Evolutionary conservation across 2,113 vertebrate species (phyloP), one percentile per base, ranked within the genome.

Genomic region (Himantopus leucocephalus): DNA sequence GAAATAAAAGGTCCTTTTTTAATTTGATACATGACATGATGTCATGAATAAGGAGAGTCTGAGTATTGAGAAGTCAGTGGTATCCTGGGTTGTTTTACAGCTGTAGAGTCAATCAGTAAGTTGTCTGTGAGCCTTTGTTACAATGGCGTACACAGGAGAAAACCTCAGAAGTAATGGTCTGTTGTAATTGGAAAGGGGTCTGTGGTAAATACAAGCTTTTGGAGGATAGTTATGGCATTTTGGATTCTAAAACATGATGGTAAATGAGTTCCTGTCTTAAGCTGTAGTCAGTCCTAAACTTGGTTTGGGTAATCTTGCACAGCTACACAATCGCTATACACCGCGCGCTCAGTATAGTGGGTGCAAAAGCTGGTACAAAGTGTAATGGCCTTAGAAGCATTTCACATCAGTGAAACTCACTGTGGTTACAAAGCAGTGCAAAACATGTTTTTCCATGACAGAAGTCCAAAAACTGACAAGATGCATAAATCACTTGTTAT

Each of bases 1-100:
- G 91, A 97, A 92, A 83, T 96, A 93, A 96, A 96, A 93, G 70
- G 45, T 75, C 30, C 14, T 55, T 96, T 92, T 95, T 60, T 22
- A 95, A 88, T 91, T 85, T 90, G 62, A 35, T 79, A 50, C 37
- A 39, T 78, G 73, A 70, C 34, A n/a, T 91, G 62, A 60, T 91
- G 77, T 85, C n/a, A 68, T 79, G 70, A 94, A 94, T 82, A 70
- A 96, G 52, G n/a, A 56, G 12, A 70, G 30, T 53, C 48, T 85
- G 80, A 45, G 23, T 60, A 60, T 64, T 75, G 50, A 73, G 58
- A 66, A 82, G 20, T 30, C 16, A 89, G 37, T 37, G 53, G 18
- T 62, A 85, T 73, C 64, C 35, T 87, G 58, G 19, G 32, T 67
- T 35, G 9, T 45, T 29, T 78, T 60, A 63, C 4, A 59, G 70